Conservation (phyloP, 1,140 invertebrate species). For the Ylistrum balloti region DNA sequence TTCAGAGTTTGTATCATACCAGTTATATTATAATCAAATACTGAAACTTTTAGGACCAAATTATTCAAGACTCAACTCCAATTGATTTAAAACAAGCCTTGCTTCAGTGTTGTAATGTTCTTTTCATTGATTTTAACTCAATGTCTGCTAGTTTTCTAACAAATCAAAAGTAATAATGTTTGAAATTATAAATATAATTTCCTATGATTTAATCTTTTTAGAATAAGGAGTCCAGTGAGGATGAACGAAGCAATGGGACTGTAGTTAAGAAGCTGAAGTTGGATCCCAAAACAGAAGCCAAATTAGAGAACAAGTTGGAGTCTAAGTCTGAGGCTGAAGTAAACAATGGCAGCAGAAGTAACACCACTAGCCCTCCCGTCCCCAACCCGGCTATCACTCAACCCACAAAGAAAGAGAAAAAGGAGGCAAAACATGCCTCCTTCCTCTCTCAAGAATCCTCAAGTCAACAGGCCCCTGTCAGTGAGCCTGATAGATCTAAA, state of each 20-base stretch:
- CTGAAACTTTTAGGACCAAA: not conserved
- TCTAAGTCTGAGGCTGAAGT: slow-evolving; percentile 53
- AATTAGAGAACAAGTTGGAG: slow-evolving; percentile 41
- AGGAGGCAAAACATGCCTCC: not conserved
- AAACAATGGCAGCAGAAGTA: slow-evolving; percentile 40
- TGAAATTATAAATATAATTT: no score
- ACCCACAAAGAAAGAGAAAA: slow-evolving; percentile 4
- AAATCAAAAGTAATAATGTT: no score
- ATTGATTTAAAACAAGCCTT: not conserved
- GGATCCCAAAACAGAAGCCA: not conserved
- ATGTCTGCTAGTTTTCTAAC: no score
- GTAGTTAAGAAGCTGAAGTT: not conserved
- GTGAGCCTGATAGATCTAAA: not conserved
- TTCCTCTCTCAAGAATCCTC: not conserved
- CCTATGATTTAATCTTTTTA: not conserved
- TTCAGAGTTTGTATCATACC: not conserved
- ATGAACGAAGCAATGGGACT: not conserved
- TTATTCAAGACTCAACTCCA: no score
- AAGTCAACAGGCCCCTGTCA: not conserved
- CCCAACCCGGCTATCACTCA: not conserved
- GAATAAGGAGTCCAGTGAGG: not conserved
- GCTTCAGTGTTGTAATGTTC: no score
- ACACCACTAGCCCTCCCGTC: slow-evolving; percentile 22
- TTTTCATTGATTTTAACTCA: not conserved
- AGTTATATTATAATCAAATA: not conserved